Conservation (phyloP, 2,888 invertebrate genomes). For the Stratiomys singularior region DNA sequence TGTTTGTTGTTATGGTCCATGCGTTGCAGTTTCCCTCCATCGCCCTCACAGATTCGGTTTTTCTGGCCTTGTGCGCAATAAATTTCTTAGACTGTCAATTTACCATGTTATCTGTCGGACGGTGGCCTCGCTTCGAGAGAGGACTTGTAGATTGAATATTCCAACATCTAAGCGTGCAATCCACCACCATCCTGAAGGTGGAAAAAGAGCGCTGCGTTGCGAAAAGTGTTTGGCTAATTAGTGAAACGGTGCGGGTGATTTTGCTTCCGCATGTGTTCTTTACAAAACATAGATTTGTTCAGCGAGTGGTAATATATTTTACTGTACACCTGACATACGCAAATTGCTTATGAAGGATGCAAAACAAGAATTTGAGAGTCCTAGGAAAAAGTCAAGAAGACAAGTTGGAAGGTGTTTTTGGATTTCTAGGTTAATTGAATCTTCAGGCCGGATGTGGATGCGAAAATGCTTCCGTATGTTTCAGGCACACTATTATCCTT, state of each 20-base stretch:
- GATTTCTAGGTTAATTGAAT: neutral
- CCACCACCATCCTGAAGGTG: neutral
- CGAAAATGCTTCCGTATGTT: slow-evolving; percentile 10
- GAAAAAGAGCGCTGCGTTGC: neutral
- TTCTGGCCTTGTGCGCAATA: slow-evolving; percentile 1
- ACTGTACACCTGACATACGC: neutral
- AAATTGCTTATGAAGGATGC: neutral
- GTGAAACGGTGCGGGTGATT: slow-evolving; percentile 20
- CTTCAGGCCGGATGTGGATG: neutral
- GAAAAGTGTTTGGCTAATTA: slow-evolving; percentile 37
- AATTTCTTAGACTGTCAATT: slow-evolving; percentile 34
- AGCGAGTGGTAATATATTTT: slow-evolving; percentile 8
- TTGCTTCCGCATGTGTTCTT: slow-evolving; percentile 26
- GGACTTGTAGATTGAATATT: slow-evolving; percentile 16
- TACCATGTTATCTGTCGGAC: slow-evolving; percentile 39
- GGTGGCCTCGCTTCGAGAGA: neutral
- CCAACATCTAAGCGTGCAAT: neutral
- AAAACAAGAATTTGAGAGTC: neutral
- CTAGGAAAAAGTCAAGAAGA: neutral
- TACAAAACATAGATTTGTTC: neutral
- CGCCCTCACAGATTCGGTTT: neutral
- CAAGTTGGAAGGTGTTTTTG: neutral
- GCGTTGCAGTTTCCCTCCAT: neutral
- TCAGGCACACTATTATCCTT: slow-evolving; percentile 13
- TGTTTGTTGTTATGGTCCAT: neutral